phyloP scores from a whole-genome alignment of 2,113 vertebrate species.

The Alethe castanea region DNA sequence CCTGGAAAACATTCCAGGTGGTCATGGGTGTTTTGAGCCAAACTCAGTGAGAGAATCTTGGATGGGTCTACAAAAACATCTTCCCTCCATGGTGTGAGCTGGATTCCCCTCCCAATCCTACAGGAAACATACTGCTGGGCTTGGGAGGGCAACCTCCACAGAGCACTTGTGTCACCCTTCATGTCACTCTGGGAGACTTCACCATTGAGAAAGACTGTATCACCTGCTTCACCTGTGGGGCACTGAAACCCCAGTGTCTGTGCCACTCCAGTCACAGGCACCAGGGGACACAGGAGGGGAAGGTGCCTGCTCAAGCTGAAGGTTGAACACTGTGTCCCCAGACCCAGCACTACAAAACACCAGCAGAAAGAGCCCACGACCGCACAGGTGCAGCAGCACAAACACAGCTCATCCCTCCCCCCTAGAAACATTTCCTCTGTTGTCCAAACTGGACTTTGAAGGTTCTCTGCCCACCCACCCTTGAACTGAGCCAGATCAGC shows the following conservation, averaged over 20 bases:
- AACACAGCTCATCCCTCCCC: background rate
- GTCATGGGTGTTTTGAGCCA: background rate
- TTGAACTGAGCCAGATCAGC: background rate
- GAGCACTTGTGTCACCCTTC: background rate
- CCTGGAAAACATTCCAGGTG: background rate
- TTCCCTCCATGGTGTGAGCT: background rate
- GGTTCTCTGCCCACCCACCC: background rate
- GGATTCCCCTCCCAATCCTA: background rate
- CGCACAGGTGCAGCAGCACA: background rate
- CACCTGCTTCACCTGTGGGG: background rate
- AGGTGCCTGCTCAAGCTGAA: background rate
- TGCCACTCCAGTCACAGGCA: background rate
- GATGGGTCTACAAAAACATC: background rate
- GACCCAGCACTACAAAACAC: background rate
- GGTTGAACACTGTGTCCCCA: background rate
- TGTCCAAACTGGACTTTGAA: background rate
- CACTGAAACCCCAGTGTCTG: background rate
- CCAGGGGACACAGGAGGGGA: background rate
- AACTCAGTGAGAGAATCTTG: background rate
- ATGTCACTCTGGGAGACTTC: background rate
- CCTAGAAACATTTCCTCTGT: background rate
- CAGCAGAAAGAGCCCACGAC: background rate
- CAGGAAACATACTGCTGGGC: background rate
- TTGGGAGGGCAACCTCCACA: background rate
- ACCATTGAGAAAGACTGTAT: fast-evolving